These are phyloP conservation scores for Stenoptilia bipunctidactyla DNA, from an alignment of 2,888 invertebrate genomes.

Conservation along the genomic window DNA sequence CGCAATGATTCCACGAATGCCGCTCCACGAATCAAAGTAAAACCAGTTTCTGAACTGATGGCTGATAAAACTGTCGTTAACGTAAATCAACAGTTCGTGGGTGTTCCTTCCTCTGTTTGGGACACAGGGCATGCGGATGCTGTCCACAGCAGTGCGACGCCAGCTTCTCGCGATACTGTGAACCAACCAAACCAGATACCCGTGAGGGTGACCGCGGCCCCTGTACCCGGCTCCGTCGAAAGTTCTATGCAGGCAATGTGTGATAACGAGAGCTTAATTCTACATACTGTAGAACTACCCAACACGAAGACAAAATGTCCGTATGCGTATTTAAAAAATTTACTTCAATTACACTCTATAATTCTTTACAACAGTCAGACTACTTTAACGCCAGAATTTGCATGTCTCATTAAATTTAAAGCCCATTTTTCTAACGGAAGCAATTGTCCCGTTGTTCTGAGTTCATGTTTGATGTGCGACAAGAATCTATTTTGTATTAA, in stretches of 20 bases:
- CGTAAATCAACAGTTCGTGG: too few relatives aligned
- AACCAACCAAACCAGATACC: slow-evolving; percentile 2
- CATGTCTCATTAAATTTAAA: slow-evolving; percentile 42
- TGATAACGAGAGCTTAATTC: slow-evolving; percentile 22
- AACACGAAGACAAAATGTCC: slow-evolving; percentile 42
- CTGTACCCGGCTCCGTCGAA: background rate
- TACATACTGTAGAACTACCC: slow-evolving; percentile 44
- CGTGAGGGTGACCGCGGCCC: slow-evolving; percentile 3
- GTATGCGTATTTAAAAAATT: slow-evolving; percentile 35
- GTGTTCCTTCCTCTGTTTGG: slow-evolving; percentile 3
- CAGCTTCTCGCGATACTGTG: slow-evolving; percentile 5
- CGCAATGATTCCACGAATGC: background rate
- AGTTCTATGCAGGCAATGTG: too few relatives aligned
- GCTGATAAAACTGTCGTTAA: slow-evolving; percentile 20
- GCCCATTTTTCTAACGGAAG: slow-evolving; percentile 30
- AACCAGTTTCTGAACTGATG: slow-evolving; percentile 48
- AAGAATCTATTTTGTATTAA: slow-evolving; percentile 35
- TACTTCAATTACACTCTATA: slow-evolving; percentile 36
- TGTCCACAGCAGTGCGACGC: slow-evolving; percentile 3
- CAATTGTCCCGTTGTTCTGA: slow-evolving; percentile 28
- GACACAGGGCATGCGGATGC: slow-evolving; percentile 1
- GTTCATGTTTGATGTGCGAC: slow-evolving; percentile 29
- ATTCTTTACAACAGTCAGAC: slow-evolving; percentile 25
- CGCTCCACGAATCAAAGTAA: slow-evolving; percentile 49
- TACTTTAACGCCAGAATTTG: slow-evolving; percentile 20